Evolutionary conservation across 2,888 invertebrate species (phyloP).

Genomic region (Strigamia maritima): DNA sequence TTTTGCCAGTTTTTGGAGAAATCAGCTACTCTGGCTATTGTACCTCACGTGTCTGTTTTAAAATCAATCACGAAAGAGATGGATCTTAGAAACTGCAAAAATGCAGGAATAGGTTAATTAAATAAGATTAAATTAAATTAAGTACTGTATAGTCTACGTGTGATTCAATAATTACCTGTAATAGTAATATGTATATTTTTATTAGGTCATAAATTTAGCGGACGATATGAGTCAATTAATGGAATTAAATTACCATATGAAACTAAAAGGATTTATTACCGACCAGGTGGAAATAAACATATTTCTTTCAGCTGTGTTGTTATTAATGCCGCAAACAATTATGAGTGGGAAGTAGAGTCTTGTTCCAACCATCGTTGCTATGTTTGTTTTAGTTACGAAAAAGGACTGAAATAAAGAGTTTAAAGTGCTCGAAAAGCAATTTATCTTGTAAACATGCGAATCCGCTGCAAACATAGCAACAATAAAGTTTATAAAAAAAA

Average conservation of each 20-base stretch:
- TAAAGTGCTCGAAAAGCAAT: too few relatives aligned
- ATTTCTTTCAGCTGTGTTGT: background rate
- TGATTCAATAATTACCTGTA: too few relatives aligned
- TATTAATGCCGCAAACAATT: background rate
- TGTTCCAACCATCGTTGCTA: background rate
- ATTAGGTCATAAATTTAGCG: background rate
- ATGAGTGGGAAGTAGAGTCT: background rate
- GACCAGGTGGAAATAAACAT: background rate
- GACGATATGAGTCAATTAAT: background rate
- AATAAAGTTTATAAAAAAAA: too few relatives aligned
- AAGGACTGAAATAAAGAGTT: background rate
- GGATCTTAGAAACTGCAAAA: background rate
- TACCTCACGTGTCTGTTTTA: background rate
- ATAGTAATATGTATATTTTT: too few relatives aligned
- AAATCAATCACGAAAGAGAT: background rate
- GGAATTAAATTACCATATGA: background rate
- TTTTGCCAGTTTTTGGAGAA: background rate
- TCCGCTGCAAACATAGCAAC: too few relatives aligned
- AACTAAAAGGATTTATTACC: background rate
- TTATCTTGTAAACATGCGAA: too few relatives aligned
- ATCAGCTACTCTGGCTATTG: background rate
- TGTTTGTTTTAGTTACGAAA: background rate
- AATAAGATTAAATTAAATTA: too few relatives aligned
- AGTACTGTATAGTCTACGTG: too few relatives aligned
- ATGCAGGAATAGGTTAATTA: background rate